These are phyloP conservation scores for Siphlonurus alternatus DNA, from an alignment of 2,888 invertebrate species.

Conservation along the genomic window DNA sequence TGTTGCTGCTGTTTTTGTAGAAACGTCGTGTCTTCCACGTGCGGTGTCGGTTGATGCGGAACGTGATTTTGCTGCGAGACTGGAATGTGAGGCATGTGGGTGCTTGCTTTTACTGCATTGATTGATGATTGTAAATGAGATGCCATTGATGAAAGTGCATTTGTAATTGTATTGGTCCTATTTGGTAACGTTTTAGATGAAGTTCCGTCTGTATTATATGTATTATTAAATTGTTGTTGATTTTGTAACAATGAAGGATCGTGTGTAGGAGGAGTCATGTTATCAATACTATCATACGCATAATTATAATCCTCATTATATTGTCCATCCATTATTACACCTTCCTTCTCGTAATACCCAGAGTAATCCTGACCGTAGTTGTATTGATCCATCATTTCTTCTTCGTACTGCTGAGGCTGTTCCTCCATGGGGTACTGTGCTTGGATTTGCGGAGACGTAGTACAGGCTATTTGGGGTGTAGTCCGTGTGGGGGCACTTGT, in stretches of 20 bases:
- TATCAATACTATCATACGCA: slow-evolving; percentile 51
- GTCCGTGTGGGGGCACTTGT: background rate
- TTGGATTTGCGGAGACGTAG: background rate
- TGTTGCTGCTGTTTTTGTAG: slow-evolving; percentile 10
- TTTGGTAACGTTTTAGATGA: background rate
- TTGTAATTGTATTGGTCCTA: background rate
- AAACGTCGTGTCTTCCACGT: slow-evolving; percentile 15
- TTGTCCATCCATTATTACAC: too few relatives aligned
- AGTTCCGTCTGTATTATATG: slow-evolving; percentile 5
- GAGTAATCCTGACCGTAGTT: background rate
- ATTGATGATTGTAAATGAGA: background rate
- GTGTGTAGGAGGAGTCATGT: slow-evolving; percentile 33
- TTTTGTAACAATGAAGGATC: slow-evolving; percentile 16
- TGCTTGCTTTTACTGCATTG: too few relatives aligned
- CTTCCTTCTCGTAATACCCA: background rate
- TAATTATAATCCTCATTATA: slow-evolving; percentile 55
- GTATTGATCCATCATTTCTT: slow-evolving; percentile 1
- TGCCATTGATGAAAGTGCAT: background rate
- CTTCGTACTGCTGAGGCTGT: background rate
- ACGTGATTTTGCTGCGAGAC: background rate
- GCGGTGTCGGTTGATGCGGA: background rate
- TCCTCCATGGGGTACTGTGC: background rate
- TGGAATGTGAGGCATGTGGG: too few relatives aligned
- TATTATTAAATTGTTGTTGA: slow-evolving; percentile 6
- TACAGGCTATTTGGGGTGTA: background rate